Base-by-base conservation (phyloP, 2,888 invertebrate species). In the Philereme transversata region DNA sequence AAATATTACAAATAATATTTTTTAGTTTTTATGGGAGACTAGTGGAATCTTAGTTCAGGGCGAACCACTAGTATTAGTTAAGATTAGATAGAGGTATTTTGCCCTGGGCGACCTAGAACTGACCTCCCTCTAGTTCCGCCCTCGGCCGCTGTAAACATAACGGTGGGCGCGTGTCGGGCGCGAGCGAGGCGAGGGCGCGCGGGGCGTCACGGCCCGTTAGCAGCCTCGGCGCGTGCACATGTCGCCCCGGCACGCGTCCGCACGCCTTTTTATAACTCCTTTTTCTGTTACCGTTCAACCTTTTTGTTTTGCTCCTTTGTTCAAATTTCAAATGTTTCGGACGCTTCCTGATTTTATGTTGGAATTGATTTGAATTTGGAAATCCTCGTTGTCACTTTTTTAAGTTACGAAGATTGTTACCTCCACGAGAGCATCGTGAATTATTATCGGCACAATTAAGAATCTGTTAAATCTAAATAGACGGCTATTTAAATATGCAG, bases 161-260 rank as follows among this genome's bases (percentile, higher is more conserved):
- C 88, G 88, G 88, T 83, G 78, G 75, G 83, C 84, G 84, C 81
- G 86, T 84, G 86, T 57, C 65, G 74, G 65, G 74, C 65, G 70
- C 72, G 71, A 48, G 68, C 46, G 59, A 49, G 69, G 3, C 22
- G 22, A 55, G 54, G 40, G 57, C 56, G 64, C 60, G 65, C 68
- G 74, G 75, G 69, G 76, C 81, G 87, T 86, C 85, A 86, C 86
- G 86, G 89, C 89, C 86, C 85, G 87, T 86, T 85, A 86, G 83
- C 84, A 79, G 80, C 81, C 80, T 83, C 86, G 84, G 82, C 88
- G 84, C 88, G 90, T 86, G 90, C 91, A 90, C 91, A 90, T 90
- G 91, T 89, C 89, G 90, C 88, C 75, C 67, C 79, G 90, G 90
- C 91, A 90, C 92, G 92, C 91, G 92, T 88, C 84, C 82, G 80